phyloP scores from a whole-genome alignment of 2,113 vertebrate species.

The Cichladusa arquata region DNA sequence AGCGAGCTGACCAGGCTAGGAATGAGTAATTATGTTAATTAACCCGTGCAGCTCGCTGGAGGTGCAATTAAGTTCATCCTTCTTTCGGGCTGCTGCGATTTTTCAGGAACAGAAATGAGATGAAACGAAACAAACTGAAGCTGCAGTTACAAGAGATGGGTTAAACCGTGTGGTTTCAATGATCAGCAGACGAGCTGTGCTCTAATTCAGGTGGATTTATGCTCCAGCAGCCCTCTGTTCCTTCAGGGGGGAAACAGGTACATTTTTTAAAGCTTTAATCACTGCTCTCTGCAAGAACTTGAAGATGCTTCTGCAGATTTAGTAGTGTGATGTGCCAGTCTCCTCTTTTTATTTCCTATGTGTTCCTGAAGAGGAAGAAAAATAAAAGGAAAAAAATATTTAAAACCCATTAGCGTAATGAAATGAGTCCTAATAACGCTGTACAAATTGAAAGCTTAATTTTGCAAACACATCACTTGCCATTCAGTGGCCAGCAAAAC shows the following conservation, averaged over 20 bases:
- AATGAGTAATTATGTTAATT: constrained; percentile 55
- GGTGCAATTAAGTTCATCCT: not conserved
- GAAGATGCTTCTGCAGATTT: not conserved
- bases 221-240: not conserved
- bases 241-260: not conserved
- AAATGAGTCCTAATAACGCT: not conserved
- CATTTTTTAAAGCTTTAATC: not conserved
- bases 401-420: not conserved
- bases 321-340: not conserved
- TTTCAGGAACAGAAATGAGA: not conserved
- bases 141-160: not conserved
- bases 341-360: not conserved
- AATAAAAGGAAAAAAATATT: not conserved
- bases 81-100: not conserved
- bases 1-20: not conserved
- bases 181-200: not conserved
- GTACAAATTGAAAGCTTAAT: not conserved
- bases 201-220: not conserved
- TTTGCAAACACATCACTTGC: not conserved
- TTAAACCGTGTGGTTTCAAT: not conserved
- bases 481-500: not conserved
- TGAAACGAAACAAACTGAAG: not conserved
- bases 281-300: not conserved
- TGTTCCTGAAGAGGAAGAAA: not conserved
- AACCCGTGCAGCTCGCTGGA: not conserved